Conservation (phyloP, 2,888 invertebrate species). For the Molorchus minor region DNA sequence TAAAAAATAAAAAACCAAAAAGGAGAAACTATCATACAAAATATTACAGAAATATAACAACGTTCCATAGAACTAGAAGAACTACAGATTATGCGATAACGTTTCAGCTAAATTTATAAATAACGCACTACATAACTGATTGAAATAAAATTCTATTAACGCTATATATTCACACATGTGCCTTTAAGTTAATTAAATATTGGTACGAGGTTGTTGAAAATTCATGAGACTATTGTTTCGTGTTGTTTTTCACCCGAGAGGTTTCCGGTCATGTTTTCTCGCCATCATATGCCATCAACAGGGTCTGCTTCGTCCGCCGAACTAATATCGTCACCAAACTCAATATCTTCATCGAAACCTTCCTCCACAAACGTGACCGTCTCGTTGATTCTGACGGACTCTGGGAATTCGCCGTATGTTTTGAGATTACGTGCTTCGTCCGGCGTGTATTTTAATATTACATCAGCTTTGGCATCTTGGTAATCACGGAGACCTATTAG, state of each 20-base stretch:
- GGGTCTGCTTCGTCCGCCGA: constrained; percentile 86
- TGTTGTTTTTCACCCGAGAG: constrained; percentile 16
- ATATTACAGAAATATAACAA: constrained; percentile 34
- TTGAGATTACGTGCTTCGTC: constrained; percentile 99
- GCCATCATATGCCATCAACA: constrained; percentile 52
- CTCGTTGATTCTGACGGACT: constrained; percentile 97
- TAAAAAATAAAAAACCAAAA: constrained; percentile 29
- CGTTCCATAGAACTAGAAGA: constrained; percentile 24
- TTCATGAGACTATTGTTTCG: constrained; percentile 25
- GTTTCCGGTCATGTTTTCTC: not conserved
- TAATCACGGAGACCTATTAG: constrained; percentile 97
- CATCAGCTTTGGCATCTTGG: constrained; percentile 98
- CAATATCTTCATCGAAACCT: constrained; percentile 95
- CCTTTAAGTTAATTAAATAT: constrained; percentile 22
- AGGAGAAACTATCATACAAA: constrained; percentile 29
- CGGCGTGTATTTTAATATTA: constrained; percentile 98
- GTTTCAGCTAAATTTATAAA: constrained; percentile 10
- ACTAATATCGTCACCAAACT: constrained; percentile 94
- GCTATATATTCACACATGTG: constrained; percentile 18
- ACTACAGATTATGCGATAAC: constrained; percentile 24
- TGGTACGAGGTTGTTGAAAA: constrained; percentile 18
- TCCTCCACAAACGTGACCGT: constrained; percentile 94
- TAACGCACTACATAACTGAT: constrained; percentile 6
- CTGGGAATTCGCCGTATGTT: constrained; percentile 98
- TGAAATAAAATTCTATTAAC: constrained; percentile 18